Evolutionary conservation across 2,113 vertebrate species (phyloP).

Genomic region (Tichodroma muraria): DNA sequence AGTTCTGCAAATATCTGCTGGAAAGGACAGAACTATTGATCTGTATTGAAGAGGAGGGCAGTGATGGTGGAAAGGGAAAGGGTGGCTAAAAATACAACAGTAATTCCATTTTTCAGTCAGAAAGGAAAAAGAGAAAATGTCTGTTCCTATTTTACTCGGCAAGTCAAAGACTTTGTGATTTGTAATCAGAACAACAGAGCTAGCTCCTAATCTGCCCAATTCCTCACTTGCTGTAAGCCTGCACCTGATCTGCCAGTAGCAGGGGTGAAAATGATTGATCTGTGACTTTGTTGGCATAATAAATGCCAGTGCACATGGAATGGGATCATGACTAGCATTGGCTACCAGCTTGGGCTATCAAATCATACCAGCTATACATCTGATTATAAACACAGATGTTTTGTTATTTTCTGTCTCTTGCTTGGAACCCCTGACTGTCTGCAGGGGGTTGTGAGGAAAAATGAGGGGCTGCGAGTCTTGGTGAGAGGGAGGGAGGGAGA

Average conservation of each 20-base stretch:
- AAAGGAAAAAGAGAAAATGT: neutral
- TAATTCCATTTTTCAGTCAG: neutral
- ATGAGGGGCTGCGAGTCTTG: neutral
- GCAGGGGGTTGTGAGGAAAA: neutral
- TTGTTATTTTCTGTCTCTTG: neutral
- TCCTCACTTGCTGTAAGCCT: neutral
- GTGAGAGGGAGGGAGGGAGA: neutral
- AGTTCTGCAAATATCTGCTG: neutral
- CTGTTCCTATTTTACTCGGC: neutral
- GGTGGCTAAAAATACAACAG: neutral
- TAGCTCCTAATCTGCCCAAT: neutral
- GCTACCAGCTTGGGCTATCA: neutral
- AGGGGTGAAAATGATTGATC: neutral
- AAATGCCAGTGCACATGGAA: neutral
- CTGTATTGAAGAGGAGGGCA: neutral
- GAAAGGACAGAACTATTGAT: slow-evolving; percentile 39
- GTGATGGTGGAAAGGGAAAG: neutral
- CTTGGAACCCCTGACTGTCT: neutral
- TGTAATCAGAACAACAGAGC: neutral
- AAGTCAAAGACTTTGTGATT: neutral
- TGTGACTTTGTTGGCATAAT: neutral
- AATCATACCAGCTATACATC: neutral
- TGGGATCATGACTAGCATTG: neutral
- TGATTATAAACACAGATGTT: neutral
- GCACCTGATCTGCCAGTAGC: neutral